Conservation (phyloP, 2,888 invertebrate species). For the Drosophila kokeensis region DNA sequence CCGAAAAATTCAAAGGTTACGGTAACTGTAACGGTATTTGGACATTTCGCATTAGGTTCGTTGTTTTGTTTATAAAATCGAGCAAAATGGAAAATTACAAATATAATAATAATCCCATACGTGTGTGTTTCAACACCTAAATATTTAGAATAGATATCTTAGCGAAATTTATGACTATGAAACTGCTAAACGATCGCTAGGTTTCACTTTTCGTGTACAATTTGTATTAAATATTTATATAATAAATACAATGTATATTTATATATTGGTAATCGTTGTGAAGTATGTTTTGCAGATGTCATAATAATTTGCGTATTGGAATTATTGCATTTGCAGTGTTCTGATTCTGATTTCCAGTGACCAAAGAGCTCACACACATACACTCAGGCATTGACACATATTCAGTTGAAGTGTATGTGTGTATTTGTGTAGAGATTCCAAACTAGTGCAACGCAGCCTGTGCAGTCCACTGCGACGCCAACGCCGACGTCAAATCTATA, state of each 20-base stretch:
- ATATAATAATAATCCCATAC: constrained; percentile 8
- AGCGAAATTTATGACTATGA: constrained; percentile 36
- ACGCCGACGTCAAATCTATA: neutral
- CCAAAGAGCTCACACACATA: neutral
- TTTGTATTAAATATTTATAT: neutral
- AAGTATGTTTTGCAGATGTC: neutral
- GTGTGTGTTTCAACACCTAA: neutral
- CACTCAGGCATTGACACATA: neutral
- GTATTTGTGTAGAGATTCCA: neutral
- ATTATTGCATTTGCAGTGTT: neutral
- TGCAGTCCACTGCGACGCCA: constrained; percentile 21
- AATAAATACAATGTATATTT: neutral
- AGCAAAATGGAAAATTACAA: constrained; percentile 23
- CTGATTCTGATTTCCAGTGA: constrained; percentile 4
- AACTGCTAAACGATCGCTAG: constrained; percentile 19
- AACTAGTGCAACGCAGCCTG: constrained; percentile 9
- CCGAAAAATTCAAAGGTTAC: neutral
- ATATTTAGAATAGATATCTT: constrained; percentile 24
- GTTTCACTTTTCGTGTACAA: neutral
- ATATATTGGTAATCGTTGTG: neutral
- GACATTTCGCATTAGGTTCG: constrained; percentile 3
- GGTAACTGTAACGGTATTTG: constrained; percentile 16
- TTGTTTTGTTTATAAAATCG: constrained; percentile 42
- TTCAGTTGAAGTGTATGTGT: neutral
- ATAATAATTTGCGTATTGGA: neutral